Conservation (phyloP, 1,140 invertebrate genomes). For the Oreohelix idahoensis region DNA sequence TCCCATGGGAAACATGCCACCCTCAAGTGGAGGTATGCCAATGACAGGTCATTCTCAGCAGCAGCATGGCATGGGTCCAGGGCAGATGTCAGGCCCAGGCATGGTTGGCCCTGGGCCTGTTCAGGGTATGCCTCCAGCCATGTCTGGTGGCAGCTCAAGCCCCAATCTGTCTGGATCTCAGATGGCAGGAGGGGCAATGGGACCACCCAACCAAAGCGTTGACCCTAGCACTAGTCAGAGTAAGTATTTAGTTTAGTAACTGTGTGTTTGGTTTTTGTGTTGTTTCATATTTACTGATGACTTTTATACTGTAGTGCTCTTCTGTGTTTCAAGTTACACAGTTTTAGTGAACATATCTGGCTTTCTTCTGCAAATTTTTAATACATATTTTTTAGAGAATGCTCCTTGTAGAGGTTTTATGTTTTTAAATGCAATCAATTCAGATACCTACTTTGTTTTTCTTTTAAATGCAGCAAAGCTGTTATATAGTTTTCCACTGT, state of each 20-base stretch:
- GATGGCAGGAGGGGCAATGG: conserved; percentile 45
- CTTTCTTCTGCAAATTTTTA: no score
- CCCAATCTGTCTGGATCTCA: conserved; percentile 37
- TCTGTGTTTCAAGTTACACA: no score
- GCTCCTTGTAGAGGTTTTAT: no score
- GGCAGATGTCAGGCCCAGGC: conserved; percentile 34
- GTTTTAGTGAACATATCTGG: no score
- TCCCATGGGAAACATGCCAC: conserved; percentile 46
- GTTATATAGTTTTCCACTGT: no score
- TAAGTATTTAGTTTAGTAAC: conserved; percentile 42
- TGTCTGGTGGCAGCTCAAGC: conserved; percentile 28
- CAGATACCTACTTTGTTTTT: no score
- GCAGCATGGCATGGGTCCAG: conserved; percentile 13
- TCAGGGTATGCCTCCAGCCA: conserved; percentile 30
- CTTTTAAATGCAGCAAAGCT: no score
- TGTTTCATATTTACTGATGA: no score
- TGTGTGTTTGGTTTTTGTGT: no score
- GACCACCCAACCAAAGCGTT: conserved; percentile 49
- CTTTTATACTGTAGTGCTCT: no score
- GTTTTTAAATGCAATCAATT: no score
- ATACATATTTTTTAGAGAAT: no score
- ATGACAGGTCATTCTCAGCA: conserved; percentile 24
- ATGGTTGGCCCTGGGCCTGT: conserved; percentile 43
- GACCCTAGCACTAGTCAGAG: conserved; percentile 48
- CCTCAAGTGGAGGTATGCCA: conserved; percentile 27